Evolutionary conservation across 1,140 invertebrate species (phyloP).

Genomic region (Phortica variegata): DNA sequence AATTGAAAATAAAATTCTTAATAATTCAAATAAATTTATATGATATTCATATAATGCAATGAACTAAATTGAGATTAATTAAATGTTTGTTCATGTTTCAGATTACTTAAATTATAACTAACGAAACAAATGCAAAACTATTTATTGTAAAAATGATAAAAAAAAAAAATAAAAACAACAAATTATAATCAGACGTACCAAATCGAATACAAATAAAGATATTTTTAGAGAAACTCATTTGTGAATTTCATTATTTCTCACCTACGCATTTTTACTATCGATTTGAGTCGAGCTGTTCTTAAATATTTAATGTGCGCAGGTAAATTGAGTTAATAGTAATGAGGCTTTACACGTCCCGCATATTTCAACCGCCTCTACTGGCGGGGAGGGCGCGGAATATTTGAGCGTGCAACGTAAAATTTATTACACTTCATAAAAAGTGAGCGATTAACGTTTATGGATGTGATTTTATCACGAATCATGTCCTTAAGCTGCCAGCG

Average conservation of each 20-base stretch:
- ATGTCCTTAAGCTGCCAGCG: too few species aligned
- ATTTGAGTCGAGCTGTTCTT: too few species aligned
- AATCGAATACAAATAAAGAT: constrained; percentile 51
- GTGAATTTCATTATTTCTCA: too few species aligned
- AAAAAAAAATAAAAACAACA: constrained; percentile 15
- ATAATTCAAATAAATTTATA: constrained; percentile 40
- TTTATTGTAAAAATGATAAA: constrained; percentile 15
- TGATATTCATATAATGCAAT: constrained; percentile 44
- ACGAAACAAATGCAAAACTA: constrained; percentile 16
- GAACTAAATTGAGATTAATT: constrained; percentile 35
- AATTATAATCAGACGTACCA: constrained; percentile 37
- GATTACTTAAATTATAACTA: constrained; percentile 16
- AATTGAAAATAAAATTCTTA: constrained; percentile 17
- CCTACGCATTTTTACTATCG: too few species aligned
- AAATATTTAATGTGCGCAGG: too few species aligned
- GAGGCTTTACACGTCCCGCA: too few species aligned
- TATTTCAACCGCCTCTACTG: too few species aligned
- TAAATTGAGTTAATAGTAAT: too few species aligned
- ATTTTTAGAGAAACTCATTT: constrained; percentile 48
- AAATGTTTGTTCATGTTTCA: constrained; percentile 48
- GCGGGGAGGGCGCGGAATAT: too few species aligned
- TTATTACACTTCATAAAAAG: constrained; percentile 52
- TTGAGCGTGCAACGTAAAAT: constrained; percentile 35
- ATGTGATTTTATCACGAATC: constrained; percentile 50
- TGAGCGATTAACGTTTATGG: constrained; percentile 54